These are phyloP conservation scores for Eupeodes luniger DNA, from an alignment of 2,888 invertebrate species.

Conservation along the genomic window DNA sequence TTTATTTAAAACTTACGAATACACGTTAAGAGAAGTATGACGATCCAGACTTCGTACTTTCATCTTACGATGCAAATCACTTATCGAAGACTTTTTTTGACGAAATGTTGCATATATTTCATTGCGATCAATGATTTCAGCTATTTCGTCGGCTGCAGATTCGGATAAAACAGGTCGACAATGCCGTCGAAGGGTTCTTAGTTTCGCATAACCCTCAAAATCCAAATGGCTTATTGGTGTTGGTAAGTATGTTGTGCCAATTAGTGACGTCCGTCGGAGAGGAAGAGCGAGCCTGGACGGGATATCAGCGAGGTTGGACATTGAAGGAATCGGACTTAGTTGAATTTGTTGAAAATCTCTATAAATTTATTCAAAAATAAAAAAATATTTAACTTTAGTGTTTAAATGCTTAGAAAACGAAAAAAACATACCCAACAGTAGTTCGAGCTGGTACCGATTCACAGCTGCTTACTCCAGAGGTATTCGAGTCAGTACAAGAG, in stretches of 20 bases:
- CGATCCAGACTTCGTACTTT: slow-evolving; percentile 83
- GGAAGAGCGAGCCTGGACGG: slow-evolving; percentile 79
- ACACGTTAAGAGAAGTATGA: slow-evolving; percentile 80
- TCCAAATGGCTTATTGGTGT: slow-evolving; percentile 89
- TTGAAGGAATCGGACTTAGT: slow-evolving; percentile 95
- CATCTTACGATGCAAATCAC: slow-evolving; percentile 81
- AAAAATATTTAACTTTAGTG: not conserved
- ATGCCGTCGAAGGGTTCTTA: slow-evolving; percentile 88
- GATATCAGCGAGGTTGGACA: slow-evolving; percentile 88
- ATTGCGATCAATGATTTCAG: slow-evolving; percentile 84
- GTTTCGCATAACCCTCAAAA: slow-evolving; percentile 90
- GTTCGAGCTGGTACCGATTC: slow-evolving; percentile 89
- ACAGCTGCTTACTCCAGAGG: slow-evolving; percentile 92
- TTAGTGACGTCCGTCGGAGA: slow-evolving; percentile 81
- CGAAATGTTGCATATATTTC: slow-evolving; percentile 78
- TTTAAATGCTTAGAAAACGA: too few species aligned
- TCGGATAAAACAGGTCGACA: slow-evolving; percentile 89
- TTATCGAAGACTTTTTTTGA: slow-evolving; percentile 80
- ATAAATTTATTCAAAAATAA: slow-evolving; percentile 34
- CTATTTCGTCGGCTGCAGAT: slow-evolving; percentile 86
- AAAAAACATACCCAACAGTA: slow-evolving; percentile 85
- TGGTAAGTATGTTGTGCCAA: slow-evolving; percentile 80
- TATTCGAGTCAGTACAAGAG: slow-evolving; percentile 90
- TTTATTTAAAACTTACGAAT: slow-evolving; percentile 79
- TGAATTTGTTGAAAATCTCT: slow-evolving; percentile 90